Conservation (phyloP, 92 coral and sea anemone species). For the Bergia puertoricense region DNA sequence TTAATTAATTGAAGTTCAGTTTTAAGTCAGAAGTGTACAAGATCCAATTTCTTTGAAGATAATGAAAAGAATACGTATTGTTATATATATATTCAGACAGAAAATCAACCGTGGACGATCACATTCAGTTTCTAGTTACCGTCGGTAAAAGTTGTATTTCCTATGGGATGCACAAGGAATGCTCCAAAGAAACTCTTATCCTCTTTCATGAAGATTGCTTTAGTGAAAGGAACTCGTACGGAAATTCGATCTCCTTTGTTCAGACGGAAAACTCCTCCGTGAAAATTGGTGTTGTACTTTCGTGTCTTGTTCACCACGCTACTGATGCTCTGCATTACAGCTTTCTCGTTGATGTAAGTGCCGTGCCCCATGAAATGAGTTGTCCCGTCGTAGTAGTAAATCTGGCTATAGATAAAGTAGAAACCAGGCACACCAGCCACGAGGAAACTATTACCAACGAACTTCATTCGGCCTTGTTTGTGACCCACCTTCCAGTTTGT, state of each 20-base stretch:
- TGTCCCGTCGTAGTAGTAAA: conserved; percentile 85
- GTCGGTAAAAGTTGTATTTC: not conserved
- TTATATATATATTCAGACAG: too few relatives aligned
- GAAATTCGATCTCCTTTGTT: conserved; percentile 81
- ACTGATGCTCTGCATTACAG: conserved; percentile 78
- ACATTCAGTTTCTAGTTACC: not conserved
- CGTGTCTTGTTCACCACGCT: conserved; percentile 68
- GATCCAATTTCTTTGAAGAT: too few relatives aligned
- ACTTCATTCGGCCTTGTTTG: conserved; percentile 75
- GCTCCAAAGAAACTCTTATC: conserved; percentile 93
- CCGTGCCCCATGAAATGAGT: conserved; percentile 90
- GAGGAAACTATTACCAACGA: conserved; percentile 75
- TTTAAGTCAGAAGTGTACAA: too few relatives aligned
- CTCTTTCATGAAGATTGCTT: conserved; percentile 71
- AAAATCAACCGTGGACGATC: not conserved
- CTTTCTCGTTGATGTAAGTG: conserved; percentile 75
- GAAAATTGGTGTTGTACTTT: conserved; percentile 90
- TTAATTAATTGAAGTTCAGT: too few relatives aligned
- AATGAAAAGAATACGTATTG: too few relatives aligned
- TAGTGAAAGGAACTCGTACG: conserved; percentile 85
- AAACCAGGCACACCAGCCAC: conserved; percentile 79
- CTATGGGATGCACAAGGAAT: conserved; percentile 69
- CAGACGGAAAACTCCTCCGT: conserved; percentile 89
- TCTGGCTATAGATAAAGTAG: conserved; percentile 91
- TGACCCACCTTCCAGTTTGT: conserved; percentile 87